Conservation (phyloP, 2,888 invertebrate genomes). For the Idaea aversata region DNA sequence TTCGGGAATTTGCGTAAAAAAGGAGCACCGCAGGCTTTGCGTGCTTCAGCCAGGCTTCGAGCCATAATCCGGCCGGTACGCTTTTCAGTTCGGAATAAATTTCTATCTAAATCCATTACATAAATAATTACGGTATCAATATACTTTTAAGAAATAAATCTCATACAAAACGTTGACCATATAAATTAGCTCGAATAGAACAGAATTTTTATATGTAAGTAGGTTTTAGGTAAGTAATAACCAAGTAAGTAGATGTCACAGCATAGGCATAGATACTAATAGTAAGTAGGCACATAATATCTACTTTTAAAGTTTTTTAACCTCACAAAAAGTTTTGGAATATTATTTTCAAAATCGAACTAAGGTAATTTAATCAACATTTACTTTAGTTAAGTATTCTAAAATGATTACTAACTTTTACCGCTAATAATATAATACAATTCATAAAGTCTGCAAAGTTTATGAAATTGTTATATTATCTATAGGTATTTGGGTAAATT, state of each 20-base stretch:
- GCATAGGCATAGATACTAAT: too few relatives aligned
- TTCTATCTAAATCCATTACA: slow-evolving; percentile 18
- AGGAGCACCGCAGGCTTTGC: slow-evolving; percentile 21
- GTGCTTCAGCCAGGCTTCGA: slow-evolving; percentile 20
- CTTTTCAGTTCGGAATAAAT: slow-evolving; percentile 22
- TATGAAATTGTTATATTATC: not conserved
- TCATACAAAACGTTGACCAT: too few relatives aligned
- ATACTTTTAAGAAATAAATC: not conserved
- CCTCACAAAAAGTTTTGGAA: not conserved
- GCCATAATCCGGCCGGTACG: slow-evolving; percentile 22
- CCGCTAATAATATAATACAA: not conserved
- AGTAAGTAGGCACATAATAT: too few relatives aligned
- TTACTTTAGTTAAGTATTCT: too few relatives aligned
- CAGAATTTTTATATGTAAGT: too few relatives aligned
- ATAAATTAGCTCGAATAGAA: too few relatives aligned
- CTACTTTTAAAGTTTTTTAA: not conserved
- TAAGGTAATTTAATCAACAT: not conserved
- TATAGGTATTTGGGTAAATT: not conserved
- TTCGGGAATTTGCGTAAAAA: slow-evolving; percentile 20
- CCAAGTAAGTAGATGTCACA: too few relatives aligned
- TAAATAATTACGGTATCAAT: slow-evolving; percentile 12
- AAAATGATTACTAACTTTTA: not conserved
- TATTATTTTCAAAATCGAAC: not conserved
- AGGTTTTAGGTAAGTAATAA: too few relatives aligned
- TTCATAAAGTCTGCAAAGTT: not conserved